These are phyloP conservation scores for Pammene aurita DNA, from an alignment of 2,888 invertebrate species.

Conservation along the genomic window DNA sequence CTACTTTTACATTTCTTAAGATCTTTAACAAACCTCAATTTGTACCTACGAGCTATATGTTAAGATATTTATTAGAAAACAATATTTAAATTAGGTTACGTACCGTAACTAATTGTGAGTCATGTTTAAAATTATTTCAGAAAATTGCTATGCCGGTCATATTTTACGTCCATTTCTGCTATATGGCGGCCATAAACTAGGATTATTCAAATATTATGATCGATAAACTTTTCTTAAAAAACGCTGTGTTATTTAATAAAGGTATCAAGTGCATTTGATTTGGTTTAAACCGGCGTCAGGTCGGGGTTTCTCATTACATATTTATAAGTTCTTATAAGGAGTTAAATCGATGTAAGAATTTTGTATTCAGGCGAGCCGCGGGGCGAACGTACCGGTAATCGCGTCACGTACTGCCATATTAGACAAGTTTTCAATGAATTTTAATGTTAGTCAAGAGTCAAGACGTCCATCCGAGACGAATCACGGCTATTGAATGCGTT, in stretches of 20 bases:
- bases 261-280: conserved; percentile 48
- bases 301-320: conserved; percentile 52
- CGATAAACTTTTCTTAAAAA: conserved; percentile 14
- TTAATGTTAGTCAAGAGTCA: conserved; percentile 56
- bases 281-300: conserved; percentile 42
- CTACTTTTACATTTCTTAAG: conserved; percentile 11
- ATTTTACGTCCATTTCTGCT: conserved; percentile 5
- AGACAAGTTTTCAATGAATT: conserved; percentile 71
- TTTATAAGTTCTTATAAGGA: conserved; percentile 57
- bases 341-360: conserved; percentile 59
- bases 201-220: conserved; percentile 37
- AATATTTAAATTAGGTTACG: background rate
- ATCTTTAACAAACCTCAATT: conserved; percentile 2
- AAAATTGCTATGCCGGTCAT: background rate
- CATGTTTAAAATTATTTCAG: background rate
- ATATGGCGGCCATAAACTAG: conserved; percentile 16
- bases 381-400: conserved; percentile 51
- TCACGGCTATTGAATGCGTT: conserved; percentile 45
- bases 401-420: conserved; percentile 62
- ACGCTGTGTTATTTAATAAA: conserved; percentile 46
- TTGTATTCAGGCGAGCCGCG: conserved; percentile 52
- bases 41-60: background rate
- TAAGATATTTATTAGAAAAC: background rate
- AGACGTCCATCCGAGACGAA: conserved; percentile 43
- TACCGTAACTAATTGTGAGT: background rate